Base-by-base conservation (phyloP, 2,888 invertebrate species). In the Lasioglossum vierecki region DNA sequence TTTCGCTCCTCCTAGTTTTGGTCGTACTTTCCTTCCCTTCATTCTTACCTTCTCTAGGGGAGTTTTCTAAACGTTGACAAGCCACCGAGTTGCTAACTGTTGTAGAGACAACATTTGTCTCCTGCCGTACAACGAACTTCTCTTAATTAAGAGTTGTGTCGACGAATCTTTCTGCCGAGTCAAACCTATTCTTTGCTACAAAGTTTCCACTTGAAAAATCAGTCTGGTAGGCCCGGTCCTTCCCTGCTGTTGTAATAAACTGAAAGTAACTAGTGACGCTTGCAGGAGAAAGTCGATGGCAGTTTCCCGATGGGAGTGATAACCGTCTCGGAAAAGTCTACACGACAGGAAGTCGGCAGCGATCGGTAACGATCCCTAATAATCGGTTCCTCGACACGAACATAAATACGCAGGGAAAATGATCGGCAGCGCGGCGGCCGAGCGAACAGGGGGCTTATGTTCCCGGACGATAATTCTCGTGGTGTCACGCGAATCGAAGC, bases 401-500 rank as follows among this genome's bases (percentile, higher is more conserved):
- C 15, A 46, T 41, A 35, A 72, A 35, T 81, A 76, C 74, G 63
- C 74, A 75, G 75, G 9, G 78, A 71, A 84, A 71, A 84, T 78
- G 53, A 35, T 70, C 30, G 41, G 3, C 30, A 41, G 18, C 11
- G 49, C 49, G 49, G 18, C 66, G 8, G 11, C 4, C 30, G 4
- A 22, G 57, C 41, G 53, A 53, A 39, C 70, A 68, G 49, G 15
- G 15, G 41, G 3, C 60, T 60, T 5, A 26, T 8, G 49, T 22
- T 5, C n/a, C n/a, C 22, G 39, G n/a, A 49, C 81, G 73, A 74
- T 85, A 85, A 79, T 82, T 85, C 70, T 70, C 60, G 63, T 15
- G 49, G 49, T 66, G 85, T 80, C 76, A 80, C 77, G 82, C 72
- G 78, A 80, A 49, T 79, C 74, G 44, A 22, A n/a, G 63, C 79